Base-by-base conservation (phyloP, 2,888 invertebrate species). In the Eueremaeus valkanovi region DNA sequence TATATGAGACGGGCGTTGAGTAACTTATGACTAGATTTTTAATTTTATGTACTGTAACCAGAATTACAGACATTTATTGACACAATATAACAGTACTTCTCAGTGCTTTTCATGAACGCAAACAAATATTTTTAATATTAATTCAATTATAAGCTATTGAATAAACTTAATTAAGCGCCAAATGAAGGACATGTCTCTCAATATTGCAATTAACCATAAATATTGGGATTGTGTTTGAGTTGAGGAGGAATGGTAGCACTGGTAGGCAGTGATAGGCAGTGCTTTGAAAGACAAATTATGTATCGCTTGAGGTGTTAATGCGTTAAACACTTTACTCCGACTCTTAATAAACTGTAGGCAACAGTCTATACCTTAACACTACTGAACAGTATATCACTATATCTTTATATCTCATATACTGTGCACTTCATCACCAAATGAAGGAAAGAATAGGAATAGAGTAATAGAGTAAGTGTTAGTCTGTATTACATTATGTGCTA, bases 271-370 rank as follows among this genome's bases (percentile, higher is more conserved):
- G 49, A 42, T 40, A 70, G 1, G 24, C 33, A 51, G 51, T 8
- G 21, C 3, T 18, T 45, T 3, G 9, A 70, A 40, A 9, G 2
- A 27, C 6, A 70, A 40, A 13, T 45, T 2, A 72, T 72, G 72
- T 72, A 72, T 72, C 49, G 72, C 72, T 72, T 45, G 72, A 45
- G 72, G 72, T 45, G 40, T 51, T n/a, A 3, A 66, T n/a, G 40
- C 21, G 36, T 6, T n/a, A 1, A 66, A 40, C 40, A 66, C 66
- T 66, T 66, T 13, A 66, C 6, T 21, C 8, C n/a, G n/a, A 18
- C 33, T 31, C 31, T 5, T 31, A n/a, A 63, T 63, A 3, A 63
- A 21, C 61, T n/a, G 40, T n/a, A n/a, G n/a, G 6, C 61, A 61
- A 66, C 66, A 66, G 21, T 66, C 36, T 66, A n/a, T 66, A 66